Percentiles rank a stretch among this genome's conserved stretches.
Conservation (phyloP, 2,113 vertebrate genomes). For the Tachycineta bicolor region DNA sequence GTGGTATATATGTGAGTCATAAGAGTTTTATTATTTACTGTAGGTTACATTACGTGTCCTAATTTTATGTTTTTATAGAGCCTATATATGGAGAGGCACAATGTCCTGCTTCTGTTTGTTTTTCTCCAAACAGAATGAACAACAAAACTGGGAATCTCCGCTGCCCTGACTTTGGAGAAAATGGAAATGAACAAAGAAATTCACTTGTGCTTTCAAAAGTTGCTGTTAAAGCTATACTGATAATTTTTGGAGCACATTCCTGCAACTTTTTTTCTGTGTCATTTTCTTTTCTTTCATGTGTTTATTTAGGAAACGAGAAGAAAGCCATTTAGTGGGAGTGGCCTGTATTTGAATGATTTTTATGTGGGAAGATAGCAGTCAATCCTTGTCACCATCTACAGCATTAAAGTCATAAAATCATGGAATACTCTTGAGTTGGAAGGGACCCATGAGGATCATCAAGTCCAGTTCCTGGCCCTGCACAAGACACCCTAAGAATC, state of each 20-base stretch:
- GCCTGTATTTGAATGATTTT: neutral
- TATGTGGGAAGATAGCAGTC: neutral
- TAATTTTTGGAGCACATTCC: neutral
- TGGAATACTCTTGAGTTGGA: neutral
- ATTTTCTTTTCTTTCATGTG: neutral
- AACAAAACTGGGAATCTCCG: neutral
- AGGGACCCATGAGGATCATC: neutral
- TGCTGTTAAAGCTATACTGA: neutral
- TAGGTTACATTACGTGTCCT: neutral
- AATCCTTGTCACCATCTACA: neutral
- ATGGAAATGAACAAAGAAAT: neutral
- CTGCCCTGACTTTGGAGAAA: neutral
- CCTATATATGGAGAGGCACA: neutral
- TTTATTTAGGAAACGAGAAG: neutral
- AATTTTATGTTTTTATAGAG: neutral
- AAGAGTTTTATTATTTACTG: neutral
- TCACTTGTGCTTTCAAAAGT: neutral
- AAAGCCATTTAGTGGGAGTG: neutral
- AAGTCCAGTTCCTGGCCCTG: neutral
- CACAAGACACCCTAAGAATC: neutral
- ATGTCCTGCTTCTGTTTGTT: neutral
- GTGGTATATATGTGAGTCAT: neutral
- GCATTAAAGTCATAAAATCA: neutral
- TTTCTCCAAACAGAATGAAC: neutral
- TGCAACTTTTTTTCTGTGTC: neutral